Percentiles rank a stretch among this genome's conserved stretches.
These are phyloP conservation scores for Gymnoscopelus braueri DNA, from an alignment of 2,797 vertebrate genomes.

Conservation along the genomic window DNA sequence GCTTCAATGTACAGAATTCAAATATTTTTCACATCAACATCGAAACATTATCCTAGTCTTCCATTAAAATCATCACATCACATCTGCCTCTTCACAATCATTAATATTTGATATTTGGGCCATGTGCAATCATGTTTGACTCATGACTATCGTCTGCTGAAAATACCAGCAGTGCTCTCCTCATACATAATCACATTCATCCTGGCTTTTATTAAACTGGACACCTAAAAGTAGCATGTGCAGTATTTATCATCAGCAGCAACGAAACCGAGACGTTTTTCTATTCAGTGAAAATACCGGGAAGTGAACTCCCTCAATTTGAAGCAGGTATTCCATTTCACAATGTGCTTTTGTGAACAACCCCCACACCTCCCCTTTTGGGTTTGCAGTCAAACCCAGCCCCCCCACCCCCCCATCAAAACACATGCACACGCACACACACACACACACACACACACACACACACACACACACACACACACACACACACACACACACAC, in stretches of 20 bases:
- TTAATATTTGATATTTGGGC: not conserved
- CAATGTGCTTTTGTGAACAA: constrained; percentile 75
- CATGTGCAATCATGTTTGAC: constrained; percentile 3
- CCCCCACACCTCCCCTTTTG: constrained; percentile 21
- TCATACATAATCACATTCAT: constrained; percentile 51
- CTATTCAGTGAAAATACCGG: constrained; percentile 45
- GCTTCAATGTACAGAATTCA: too few species aligned
- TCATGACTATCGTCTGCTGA: constrained; percentile 16
- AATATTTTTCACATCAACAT: too few species aligned
- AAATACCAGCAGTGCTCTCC: constrained; percentile 44
- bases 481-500: too few species aligned
- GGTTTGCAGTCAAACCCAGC: constrained; percentile 46
- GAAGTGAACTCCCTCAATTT: constrained; percentile 44
- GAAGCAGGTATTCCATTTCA: constrained; percentile 71
- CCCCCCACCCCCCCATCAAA: too few species aligned
- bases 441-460: too few species aligned
- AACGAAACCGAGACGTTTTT: constrained; percentile 60
- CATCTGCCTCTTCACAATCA: constrained; percentile 16
- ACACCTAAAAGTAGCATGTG: constrained; percentile 57
- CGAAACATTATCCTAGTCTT: too few species aligned
- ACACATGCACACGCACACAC: too few species aligned
- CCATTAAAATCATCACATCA: too few species aligned
- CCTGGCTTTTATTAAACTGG: constrained; percentile 43
- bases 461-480: too few species aligned
- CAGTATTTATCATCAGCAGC: constrained; percentile 62